Percentiles rank a stretch among this genome's conserved stretches.
Evolutionary conservation across 1,140 invertebrate species (phyloP).

Genomic region (Lordiphosa clarofinis): DNA sequence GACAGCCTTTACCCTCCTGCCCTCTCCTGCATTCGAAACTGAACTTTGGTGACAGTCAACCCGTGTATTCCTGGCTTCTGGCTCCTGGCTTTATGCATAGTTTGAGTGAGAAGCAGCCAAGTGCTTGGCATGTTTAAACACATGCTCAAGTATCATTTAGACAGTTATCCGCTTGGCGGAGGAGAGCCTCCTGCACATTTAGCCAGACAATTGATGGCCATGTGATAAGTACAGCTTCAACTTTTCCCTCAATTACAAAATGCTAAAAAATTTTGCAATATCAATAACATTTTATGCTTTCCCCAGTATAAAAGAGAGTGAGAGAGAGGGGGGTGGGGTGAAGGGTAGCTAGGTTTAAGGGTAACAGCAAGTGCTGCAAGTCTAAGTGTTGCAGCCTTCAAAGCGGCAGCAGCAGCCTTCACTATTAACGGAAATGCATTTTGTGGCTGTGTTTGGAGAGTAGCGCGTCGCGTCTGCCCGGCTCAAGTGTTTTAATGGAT

Average conservation of each 20-base stretch:
- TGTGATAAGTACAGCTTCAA: constrained; percentile 38
- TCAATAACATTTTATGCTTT: constrained; percentile 69
- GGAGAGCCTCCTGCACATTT: neutral
- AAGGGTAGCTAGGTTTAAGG: constrained; percentile 28
- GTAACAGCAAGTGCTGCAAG: constrained; percentile 44
- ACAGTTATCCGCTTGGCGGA: constrained; percentile 59
- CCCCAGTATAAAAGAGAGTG: neutral
- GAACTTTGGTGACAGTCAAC: constrained; percentile 66
- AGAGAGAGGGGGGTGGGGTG: neutral
- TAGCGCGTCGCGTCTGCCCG: constrained; percentile 49
- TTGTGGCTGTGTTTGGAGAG: constrained; percentile 40
- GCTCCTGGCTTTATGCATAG: constrained; percentile 52
- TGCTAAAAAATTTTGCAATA: constrained; percentile 69
- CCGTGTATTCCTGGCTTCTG: constrained; percentile 19
- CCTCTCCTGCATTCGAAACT: too few species aligned
- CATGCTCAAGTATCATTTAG: constrained; percentile 75
- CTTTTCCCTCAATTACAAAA: constrained; percentile 69
- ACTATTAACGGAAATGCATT: constrained; percentile 73
- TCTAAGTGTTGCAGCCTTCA: constrained; percentile 73
- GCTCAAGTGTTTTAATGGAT: constrained; percentile 75
- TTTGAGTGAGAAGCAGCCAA: constrained; percentile 55
- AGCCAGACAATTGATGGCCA: constrained; percentile 69
- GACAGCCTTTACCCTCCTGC: constrained; percentile 34
- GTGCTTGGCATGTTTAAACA: constrained; percentile 76
- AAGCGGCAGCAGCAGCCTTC: constrained; percentile 39